Conservation (phyloP, 2,888 invertebrate species). For the Parthenolecanium corni region DNA sequence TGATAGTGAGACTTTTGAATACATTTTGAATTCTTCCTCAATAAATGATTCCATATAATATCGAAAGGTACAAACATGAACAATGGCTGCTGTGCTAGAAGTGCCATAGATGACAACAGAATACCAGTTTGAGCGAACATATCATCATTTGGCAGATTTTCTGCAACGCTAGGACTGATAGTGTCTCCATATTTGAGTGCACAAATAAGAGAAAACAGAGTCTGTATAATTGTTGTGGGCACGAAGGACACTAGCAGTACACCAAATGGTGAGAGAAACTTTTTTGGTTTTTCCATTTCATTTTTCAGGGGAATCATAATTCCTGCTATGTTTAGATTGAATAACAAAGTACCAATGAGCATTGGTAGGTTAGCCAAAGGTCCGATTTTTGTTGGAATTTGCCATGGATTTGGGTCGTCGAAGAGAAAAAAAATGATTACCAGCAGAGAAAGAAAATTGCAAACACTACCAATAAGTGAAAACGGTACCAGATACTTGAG, state of each 20-base stretch:
- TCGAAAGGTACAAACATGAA: constrained; percentile 93
- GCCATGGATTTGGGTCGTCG: constrained; percentile 52
- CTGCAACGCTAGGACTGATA: constrained; percentile 68
- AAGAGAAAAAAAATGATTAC: constrained; percentile 78
- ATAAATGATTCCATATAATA: constrained; percentile 55
- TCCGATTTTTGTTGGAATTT: constrained; percentile 52
- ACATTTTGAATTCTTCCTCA: background rate
- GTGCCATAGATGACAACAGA: constrained; percentile 46
- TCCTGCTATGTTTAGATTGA: constrained; percentile 88
- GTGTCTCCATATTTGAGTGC: constrained; percentile 69
- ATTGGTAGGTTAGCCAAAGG: constrained; percentile 61
- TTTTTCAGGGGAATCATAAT: constrained; percentile 76
- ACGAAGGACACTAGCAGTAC: constrained; percentile 74
- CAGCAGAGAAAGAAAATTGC: constrained; percentile 69
- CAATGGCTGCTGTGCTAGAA: constrained; percentile 82
- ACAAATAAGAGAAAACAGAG: constrained; percentile 79
- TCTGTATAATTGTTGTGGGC: constrained; percentile 65
- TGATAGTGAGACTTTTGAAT: no score
- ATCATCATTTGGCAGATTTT: constrained; percentile 53
- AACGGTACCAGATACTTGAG: constrained; percentile 78
- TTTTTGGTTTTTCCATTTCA: constrained; percentile 77
- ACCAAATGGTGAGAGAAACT: constrained; percentile 66
- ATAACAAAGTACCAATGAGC: constrained; percentile 91
- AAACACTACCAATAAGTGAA: constrained; percentile 73
- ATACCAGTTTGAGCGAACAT: background rate